Base-by-base conservation (phyloP, 1,140 invertebrate species). In the Neelides sp. region DNA sequence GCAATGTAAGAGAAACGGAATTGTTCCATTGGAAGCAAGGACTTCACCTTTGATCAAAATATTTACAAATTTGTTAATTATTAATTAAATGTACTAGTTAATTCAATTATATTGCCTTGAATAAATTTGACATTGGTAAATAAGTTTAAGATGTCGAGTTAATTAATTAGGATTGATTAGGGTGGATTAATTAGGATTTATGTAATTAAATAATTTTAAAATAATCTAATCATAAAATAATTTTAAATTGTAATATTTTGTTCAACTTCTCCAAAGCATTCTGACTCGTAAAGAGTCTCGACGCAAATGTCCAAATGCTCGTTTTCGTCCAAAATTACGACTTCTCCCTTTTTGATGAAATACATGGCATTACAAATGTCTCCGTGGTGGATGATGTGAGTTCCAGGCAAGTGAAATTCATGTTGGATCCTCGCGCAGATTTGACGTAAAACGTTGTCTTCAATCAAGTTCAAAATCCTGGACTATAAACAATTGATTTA, bases 231-330 rank as follows among this genome's bases (percentile, higher is more conserved):
- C n/a, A n/a, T n/a, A 8, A n/a, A 32, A 32, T 8, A n/a, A 32
- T 32, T 39, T 39, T 7, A n/a, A 8, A 39, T 15, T 17, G 4
- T 39, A 39, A 7, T 8, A 17, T 39, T 8, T 39, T 39, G n/a
- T 17, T 39, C n/a, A 5, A 59, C 58, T 26, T 60, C 58, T 17
- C 58, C 58, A 47, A 60, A 60, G 27, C 54, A 57, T 20, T 60
- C 55, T 28, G 43, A 50, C 35, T 60, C 58, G 17, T 54, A 54
- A 1, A 60, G 52, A 4, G 42, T 47, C 22, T 51, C 52, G 15
- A 60, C 54, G 32, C 54, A 56, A 20, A 60, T 34, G 15, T 57
- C 58, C 4, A 55, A 27, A 19, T 52, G 44, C 17, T 34, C 26
- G n/a, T 57, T 55, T 41, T 56, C 58, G 30, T 60, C 58, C 4